Evolutionary conservation across 23 tunicate species (phyloP).

Genomic region (Halocynthia roretzi): DNA sequence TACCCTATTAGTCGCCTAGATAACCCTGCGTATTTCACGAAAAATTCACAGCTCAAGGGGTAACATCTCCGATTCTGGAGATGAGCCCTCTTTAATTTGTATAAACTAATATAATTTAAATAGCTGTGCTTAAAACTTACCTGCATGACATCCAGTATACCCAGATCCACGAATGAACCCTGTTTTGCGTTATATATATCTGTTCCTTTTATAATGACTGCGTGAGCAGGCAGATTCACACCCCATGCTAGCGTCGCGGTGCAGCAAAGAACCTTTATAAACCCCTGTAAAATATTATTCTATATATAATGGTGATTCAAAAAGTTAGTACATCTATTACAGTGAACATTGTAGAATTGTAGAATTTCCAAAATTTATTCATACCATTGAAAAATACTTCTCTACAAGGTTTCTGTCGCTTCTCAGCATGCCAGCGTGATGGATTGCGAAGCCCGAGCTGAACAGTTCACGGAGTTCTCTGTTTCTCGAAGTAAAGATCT

Average conservation of each 20-base stretch:
- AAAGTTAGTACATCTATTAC: too few species aligned
- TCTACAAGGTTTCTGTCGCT: conserved; percentile 79
- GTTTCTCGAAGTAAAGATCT: conserved; percentile 74
- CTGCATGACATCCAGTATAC: conserved; percentile 85
- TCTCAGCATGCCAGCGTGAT: conserved; percentile 97
- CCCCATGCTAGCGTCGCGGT: conserved; percentile 99
- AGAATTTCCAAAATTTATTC: background rate
- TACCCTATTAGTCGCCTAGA: too few species aligned
- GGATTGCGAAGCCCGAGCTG: conserved; percentile 62
- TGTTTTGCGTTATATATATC: conserved; percentile 79
- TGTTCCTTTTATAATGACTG: conserved; percentile 88
- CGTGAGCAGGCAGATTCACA: conserved; percentile 96
- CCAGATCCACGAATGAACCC: conserved; percentile 84
- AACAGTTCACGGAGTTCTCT: conserved; percentile 70
- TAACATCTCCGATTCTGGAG: too few species aligned
- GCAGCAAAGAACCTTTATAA: conserved; percentile 85
- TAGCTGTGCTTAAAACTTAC: conserved; percentile 2
- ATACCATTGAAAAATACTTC: conserved; percentile 53
- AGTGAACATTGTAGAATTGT: too few species aligned
- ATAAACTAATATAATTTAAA: too few species aligned
- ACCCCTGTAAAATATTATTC: conserved; percentile 5
- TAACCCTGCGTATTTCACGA: too few species aligned
- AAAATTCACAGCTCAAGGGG: too few species aligned
- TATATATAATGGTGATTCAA: too few species aligned
- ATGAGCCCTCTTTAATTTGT: too few species aligned